These are phyloP conservation scores for Synanthedon tipuliformis DNA, from an alignment of 2,888 invertebrate species.

Conservation along the genomic window DNA sequence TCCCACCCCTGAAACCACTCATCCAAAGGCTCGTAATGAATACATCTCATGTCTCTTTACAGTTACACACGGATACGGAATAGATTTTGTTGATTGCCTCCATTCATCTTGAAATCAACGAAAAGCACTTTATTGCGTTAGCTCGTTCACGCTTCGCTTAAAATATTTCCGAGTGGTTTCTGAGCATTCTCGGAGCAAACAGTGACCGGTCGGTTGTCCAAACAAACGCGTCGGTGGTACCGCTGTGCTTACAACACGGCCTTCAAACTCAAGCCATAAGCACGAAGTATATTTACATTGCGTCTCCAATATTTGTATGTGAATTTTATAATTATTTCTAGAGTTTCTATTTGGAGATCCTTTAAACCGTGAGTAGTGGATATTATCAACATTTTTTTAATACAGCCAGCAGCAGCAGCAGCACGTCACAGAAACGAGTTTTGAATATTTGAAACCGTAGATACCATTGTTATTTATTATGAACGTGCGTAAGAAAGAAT, in stretches of 20 bases:
- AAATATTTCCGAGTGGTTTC: slow-evolving; percentile 58
- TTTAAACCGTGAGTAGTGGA: slow-evolving; percentile 10
- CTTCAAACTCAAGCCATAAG: slow-evolving; percentile 34
- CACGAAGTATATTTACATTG: slow-evolving; percentile 47
- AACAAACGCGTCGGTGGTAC: slow-evolving; percentile 40
- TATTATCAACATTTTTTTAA: slow-evolving; percentile 10
- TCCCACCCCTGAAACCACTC: too few relatives aligned
- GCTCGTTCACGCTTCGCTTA: slow-evolving; percentile 39
- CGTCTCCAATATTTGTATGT: slow-evolving; percentile 47
- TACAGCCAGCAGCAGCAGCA: neutral
- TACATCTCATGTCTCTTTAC: too few relatives aligned
- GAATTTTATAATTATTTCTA: slow-evolving; percentile 42
- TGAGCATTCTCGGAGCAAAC: slow-evolving; percentile 54
- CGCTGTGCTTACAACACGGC: slow-evolving; percentile 28
- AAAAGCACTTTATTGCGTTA: slow-evolving; percentile 19
- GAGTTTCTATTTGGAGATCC: slow-evolving; percentile 8
- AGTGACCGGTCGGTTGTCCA: slow-evolving; percentile 62
- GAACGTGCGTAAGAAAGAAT: slow-evolving; percentile 38
- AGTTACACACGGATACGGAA: too few relatives aligned
- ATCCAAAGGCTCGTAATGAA: too few relatives aligned
- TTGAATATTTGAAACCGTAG: slow-evolving; percentile 32
- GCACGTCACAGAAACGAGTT: slow-evolving; percentile 21
- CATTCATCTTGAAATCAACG: slow-evolving; percentile 7
- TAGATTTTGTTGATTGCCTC: too few relatives aligned
- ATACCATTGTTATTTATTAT: slow-evolving; percentile 47